Conservation (phyloP, 2,888 invertebrate species). For the Teleogryllus oceanicus region DNA sequence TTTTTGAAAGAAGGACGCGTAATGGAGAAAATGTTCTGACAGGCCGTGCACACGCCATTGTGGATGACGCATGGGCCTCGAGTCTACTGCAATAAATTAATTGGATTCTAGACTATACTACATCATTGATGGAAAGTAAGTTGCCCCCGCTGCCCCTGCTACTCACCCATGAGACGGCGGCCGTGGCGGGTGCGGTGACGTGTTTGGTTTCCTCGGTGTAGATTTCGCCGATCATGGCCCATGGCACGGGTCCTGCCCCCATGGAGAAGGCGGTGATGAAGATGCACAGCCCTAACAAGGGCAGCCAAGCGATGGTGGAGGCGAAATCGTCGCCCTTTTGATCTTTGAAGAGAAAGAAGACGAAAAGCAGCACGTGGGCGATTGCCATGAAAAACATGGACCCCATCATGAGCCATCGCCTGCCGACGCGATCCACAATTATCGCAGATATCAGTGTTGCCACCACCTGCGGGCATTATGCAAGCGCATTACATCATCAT, state of each 20-base stretch:
- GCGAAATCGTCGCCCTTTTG: neutral
- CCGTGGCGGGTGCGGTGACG: constrained; percentile 45
- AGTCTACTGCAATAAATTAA: no score
- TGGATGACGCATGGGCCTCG: no score
- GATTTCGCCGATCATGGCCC: constrained; percentile 80
- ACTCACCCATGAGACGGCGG: constrained; percentile 48
- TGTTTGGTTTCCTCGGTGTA: constrained; percentile 72
- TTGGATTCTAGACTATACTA: no score
- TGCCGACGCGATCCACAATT: neutral
- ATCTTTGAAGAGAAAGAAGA: neutral
- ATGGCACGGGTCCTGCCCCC: constrained; percentile 84
- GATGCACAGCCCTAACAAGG: neutral
- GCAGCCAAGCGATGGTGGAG: neutral
- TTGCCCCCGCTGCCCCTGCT: neutral
- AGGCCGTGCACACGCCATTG: no score
- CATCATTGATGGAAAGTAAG: no score
- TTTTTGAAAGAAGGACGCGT: no score
- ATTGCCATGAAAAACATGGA: neutral
- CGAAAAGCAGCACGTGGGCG: neutral
- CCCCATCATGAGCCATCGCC: neutral
- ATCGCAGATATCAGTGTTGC: neutral
- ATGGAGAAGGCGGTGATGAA: constrained; percentile 58
- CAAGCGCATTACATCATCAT: no score
- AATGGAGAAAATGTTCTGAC: no score
- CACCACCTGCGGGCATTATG: neutral